Percentiles rank a stretch among this genome's conserved stretches.
Evolutionary conservation across 2,888 invertebrate species (phyloP).

Genomic region (Shargacucullia verbasci): DNA sequence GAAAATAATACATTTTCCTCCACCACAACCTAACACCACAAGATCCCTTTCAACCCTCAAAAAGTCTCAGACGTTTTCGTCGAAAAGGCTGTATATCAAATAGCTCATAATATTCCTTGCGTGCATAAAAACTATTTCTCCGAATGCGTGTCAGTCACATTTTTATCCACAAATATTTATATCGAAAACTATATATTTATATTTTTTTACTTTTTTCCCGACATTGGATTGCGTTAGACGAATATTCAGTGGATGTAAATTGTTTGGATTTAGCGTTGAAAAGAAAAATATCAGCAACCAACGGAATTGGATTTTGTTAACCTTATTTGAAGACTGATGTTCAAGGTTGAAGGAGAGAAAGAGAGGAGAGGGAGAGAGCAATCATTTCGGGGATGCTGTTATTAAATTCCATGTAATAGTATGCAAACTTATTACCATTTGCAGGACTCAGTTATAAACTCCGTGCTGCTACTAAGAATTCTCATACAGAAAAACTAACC

Average conservation of each 20-base stretch:
- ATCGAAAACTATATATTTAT: slow-evolving; percentile 4
- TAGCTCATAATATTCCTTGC: slow-evolving; percentile 11
- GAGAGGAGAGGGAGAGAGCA: too few species aligned
- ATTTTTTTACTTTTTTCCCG: slow-evolving; percentile 11
- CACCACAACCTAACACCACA: slow-evolving; percentile 12
- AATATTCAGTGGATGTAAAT: slow-evolving; percentile 43
- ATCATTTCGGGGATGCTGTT: too few species aligned
- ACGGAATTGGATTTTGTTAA: slow-evolving; percentile 12
- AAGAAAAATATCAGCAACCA: slow-evolving; percentile 40
- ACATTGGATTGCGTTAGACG: slow-evolving; percentile 12
- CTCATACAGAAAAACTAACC: too few species aligned
- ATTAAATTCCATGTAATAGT: too few species aligned
- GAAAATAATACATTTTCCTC: slow-evolving; percentile 16
- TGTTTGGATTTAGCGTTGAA: slow-evolving; percentile 32
- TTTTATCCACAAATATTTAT: slow-evolving; percentile 17
- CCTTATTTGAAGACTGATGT: slow-evolving; percentile 1
- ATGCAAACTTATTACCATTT: too few species aligned
- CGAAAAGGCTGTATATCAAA: slow-evolving; percentile 13
- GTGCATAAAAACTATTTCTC: slow-evolving; percentile 30
- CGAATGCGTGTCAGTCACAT: slow-evolving; percentile 17
- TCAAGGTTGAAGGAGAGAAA: background rate
- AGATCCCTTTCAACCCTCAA: slow-evolving; percentile 1
- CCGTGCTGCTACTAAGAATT: too few species aligned
- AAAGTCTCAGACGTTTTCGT: slow-evolving; percentile 1
- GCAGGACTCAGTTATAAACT: too few species aligned